Conservation (phyloP, 2,113 vertebrate genomes). For the Coturnix japonica region DNA sequence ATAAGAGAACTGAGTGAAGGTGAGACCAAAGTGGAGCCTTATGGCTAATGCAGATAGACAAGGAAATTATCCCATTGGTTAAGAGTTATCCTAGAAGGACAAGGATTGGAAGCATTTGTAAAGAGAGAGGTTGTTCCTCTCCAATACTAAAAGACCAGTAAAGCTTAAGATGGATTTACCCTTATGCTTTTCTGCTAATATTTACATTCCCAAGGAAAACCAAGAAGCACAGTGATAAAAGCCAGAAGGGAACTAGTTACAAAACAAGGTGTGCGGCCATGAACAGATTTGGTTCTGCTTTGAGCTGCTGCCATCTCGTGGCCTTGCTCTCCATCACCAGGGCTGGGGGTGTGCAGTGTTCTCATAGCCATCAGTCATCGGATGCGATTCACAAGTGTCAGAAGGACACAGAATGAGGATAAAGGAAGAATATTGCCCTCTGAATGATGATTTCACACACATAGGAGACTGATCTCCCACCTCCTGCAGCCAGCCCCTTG, state of each 20-base stretch:
- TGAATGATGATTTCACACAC: not conserved
- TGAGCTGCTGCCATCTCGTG: conserved; percentile 61
- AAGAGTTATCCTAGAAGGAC: not conserved
- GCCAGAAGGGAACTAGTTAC: not conserved
- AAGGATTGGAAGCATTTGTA: not conserved
- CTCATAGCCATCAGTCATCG: accelerated
- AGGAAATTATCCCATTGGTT: not conserved
- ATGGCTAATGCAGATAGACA: not conserved
- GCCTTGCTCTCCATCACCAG: not conserved
- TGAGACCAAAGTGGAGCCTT: not conserved
- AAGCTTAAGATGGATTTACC: not conserved
- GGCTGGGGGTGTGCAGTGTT: not conserved
- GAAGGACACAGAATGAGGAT: not conserved
- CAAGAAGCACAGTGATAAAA: not conserved
- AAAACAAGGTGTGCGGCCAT: not conserved
- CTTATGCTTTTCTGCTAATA: not conserved
- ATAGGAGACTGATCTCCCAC: not conserved
- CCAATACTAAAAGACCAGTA: not conserved
- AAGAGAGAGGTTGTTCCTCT: not conserved
- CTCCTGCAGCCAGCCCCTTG: not conserved
- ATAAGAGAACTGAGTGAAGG: not conserved
- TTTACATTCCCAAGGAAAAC: conserved; percentile 23
- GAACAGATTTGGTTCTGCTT: not conserved
- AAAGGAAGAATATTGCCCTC: not conserved
- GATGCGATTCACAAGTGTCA: not conserved